These are phyloP conservation scores for Bufo gargarizans DNA, from an alignment of 2,113 vertebrate species.

Conservation along the genomic window DNA sequence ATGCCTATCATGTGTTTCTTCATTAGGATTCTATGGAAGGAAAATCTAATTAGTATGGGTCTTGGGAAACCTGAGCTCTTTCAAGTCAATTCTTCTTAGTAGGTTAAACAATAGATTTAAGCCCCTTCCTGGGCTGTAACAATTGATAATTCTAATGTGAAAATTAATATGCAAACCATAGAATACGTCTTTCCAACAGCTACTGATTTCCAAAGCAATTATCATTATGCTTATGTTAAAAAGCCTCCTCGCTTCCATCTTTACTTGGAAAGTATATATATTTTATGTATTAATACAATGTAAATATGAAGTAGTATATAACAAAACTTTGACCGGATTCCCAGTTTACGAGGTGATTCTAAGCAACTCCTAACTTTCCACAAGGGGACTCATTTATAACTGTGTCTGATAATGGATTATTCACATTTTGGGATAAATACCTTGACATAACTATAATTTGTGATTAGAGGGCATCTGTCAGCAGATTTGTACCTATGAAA, in stretches of 20 bases:
- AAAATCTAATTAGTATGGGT: constrained; percentile 54
- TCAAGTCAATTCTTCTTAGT: constrained; percentile 51
- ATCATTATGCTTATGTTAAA: neutral
- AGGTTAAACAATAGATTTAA: constrained; percentile 57
- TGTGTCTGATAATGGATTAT: too few species aligned
- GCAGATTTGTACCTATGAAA: too few species aligned
- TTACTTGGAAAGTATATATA: neutral
- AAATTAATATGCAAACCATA: constrained; percentile 49
- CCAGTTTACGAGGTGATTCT: neutral
- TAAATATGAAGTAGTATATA: neutral
- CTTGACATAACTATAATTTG: too few species aligned
- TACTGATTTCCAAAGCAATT: constrained; percentile 22
- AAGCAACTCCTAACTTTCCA: neutral
- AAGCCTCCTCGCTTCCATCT: neutral
- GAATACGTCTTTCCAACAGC: constrained; percentile 13
- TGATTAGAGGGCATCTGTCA: too few species aligned
- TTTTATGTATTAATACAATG: neutral
- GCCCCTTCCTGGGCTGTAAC: constrained; percentile 49
- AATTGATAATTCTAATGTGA: constrained; percentile 55
- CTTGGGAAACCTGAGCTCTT: constrained; percentile 51
- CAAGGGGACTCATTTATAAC: neutral
- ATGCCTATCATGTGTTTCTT: constrained; percentile 54
- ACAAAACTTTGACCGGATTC: neutral
- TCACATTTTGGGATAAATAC: too few species aligned
- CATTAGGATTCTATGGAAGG: constrained; percentile 38